phyloP scores from a whole-genome alignment of 2,797 vertebrate species.

The Brachymystax lenok region DNA sequence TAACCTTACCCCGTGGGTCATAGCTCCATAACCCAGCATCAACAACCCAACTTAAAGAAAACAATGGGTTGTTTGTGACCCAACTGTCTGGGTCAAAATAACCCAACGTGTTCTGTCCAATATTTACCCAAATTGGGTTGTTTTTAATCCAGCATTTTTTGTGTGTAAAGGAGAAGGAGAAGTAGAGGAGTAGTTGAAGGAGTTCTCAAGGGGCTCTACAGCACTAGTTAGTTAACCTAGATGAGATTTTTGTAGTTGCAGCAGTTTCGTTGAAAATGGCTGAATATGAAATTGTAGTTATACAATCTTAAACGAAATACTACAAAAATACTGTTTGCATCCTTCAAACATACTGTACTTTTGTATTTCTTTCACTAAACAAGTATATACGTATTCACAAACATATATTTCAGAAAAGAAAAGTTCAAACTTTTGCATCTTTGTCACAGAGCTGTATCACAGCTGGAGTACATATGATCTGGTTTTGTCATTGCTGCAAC shows the following conservation, averaged over 20 bases:
- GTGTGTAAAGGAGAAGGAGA: not conserved
- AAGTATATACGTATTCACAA: not conserved
- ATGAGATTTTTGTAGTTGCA: not conserved
- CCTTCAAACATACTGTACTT: not conserved
- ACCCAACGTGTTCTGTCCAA: no score
- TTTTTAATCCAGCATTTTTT: no score
- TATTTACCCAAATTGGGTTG: no score
- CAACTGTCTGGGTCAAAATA: no score
- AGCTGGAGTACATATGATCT: not conserved
- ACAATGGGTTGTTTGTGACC: no score
- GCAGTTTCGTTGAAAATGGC: not conserved
- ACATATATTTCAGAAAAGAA: not conserved
- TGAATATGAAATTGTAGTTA: not conserved
- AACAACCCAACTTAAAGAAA: no score
- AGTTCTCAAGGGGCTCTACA: not conserved
- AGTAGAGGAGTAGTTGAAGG: not conserved
- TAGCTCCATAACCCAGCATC: no score
- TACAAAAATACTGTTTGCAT: not conserved
- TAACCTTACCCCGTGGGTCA: no score
- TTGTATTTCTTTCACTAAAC: not conserved
- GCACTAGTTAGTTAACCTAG: not conserved
- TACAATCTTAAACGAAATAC: not conserved
- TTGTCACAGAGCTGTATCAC: not conserved
- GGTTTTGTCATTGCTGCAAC: not conserved
- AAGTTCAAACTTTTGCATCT: not conserved